Evolutionary conservation across 2,888 invertebrate species (phyloP).

Genomic region (Psylliodes chrysocephalus): DNA sequence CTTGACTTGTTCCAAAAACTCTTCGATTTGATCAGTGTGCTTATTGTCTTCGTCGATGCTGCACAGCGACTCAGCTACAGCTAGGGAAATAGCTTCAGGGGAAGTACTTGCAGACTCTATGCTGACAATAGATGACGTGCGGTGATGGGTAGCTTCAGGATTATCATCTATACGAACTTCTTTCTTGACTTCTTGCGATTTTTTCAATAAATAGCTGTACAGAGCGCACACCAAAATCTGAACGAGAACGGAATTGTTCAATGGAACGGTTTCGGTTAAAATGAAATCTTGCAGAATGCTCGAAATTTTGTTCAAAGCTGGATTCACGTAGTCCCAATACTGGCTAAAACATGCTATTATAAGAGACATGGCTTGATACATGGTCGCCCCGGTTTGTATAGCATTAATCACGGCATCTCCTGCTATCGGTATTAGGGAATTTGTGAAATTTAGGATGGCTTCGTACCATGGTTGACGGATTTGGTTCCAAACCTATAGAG

Average conservation of each 20-base stretch:
- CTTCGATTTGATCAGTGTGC: conserved; percentile 78
- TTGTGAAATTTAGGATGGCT: conserved; percentile 74
- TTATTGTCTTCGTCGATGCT: conserved; percentile 83
- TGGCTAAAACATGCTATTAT: conserved; percentile 77
- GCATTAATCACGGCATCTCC: conserved; percentile 77
- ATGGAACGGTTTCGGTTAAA: conserved; percentile 76
- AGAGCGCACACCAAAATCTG: conserved; percentile 76
- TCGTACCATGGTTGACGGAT: conserved; percentile 82
- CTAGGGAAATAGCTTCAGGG: conserved; percentile 63
- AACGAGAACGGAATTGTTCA: conserved; percentile 76
- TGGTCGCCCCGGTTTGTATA: conserved; percentile 78
- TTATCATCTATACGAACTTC: conserved; percentile 47
- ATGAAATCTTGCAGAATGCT: conserved; percentile 74
- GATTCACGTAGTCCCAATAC: conserved; percentile 75
- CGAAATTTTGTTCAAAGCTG: conserved; percentile 67
- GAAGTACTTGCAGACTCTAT: background rate
- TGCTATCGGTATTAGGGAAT: conserved; percentile 72
- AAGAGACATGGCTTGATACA: conserved; percentile 83
- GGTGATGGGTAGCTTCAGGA: background rate
- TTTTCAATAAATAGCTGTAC: conserved; percentile 72
- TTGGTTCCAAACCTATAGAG: conserved; percentile 80
- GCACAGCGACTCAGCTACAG: conserved; percentile 81
- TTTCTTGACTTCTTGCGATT: conserved; percentile 61
- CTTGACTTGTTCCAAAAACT: conserved; percentile 70
- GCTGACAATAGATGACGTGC: too few species aligned